Percentiles rank a stretch among this genome's conserved stretches.
Evolutionary conservation across 2,113 vertebrate species (phyloP).

Genomic region (Junco hyemalis): DNA sequence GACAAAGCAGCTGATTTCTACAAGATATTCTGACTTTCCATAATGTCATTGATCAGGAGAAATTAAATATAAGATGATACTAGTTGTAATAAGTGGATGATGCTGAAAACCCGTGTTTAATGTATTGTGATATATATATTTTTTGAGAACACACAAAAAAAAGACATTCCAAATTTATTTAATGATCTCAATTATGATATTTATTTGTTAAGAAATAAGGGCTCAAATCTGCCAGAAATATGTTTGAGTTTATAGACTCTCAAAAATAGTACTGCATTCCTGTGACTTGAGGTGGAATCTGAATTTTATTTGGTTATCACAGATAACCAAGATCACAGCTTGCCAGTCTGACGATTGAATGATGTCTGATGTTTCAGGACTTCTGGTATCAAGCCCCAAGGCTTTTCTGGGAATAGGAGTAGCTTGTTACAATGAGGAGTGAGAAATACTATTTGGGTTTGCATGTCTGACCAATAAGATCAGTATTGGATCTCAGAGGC

Average conservation of each 20-base stretch:
- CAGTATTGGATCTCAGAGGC: background rate
- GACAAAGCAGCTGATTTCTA: background rate
- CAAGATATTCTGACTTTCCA: background rate
- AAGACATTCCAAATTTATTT: background rate
- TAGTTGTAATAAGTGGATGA: background rate
- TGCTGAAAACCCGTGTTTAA: background rate
- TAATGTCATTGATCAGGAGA: background rate
- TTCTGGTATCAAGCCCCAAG: background rate
- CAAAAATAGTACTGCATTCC: background rate
- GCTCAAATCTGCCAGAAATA: background rate
- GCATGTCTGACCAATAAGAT: background rate
- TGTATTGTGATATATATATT: background rate
- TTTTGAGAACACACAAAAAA: background rate
- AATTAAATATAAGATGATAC: background rate
- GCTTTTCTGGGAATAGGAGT: background rate
- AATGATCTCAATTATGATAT: background rate
- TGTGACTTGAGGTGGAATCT: background rate
- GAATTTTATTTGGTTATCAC: constrained; percentile 7
- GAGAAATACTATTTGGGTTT: background rate
- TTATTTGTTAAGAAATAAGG: background rate
- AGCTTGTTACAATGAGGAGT: background rate
- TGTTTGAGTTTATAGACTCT: background rate
- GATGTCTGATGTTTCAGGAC: background rate
- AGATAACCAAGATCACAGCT: background rate
- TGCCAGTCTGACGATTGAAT: background rate